These are phyloP conservation scores for Etheostoma nigrum DNA, from an alignment of 2,797 vertebrate species.

Conservation along the genomic window DNA sequence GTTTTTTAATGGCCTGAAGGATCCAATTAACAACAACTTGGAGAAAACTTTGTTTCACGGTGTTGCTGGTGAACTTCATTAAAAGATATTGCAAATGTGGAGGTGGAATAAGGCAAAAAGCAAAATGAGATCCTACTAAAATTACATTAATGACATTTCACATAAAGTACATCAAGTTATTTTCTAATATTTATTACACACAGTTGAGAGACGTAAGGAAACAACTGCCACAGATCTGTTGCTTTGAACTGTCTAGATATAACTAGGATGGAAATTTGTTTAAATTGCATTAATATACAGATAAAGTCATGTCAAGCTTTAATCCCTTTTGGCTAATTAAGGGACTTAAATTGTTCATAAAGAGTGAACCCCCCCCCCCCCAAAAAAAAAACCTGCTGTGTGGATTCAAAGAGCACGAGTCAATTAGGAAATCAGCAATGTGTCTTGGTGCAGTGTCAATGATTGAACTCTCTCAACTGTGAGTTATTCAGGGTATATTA, in stretches of 20 bases:
- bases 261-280: neutral
- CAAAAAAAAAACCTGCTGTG: too few species aligned
- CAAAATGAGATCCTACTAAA: neutral
- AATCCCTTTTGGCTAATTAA: neutral
- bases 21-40: neutral
- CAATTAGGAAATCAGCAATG: neutral
- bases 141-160: neutral
- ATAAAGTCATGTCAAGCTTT: neutral
- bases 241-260: neutral
- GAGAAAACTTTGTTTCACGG: too few species aligned
- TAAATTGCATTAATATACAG: neutral
- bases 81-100: neutral
- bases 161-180: neutral
- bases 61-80: neutral
- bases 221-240: neutral
- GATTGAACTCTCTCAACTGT: neutral
- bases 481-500: neutral
- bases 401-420: neutral
- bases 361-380: too few species aligned
- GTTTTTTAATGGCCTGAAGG: neutral
- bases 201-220: neutral
- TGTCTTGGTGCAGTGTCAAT: accelerated
- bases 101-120: neutral
- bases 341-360: neutral
- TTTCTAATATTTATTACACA: neutral